Percentiles rank a stretch among this genome's conserved stretches.
These are phyloP conservation scores for Phenganax marumi DNA, from an alignment of 92 coral and sea anemone genomes.

Conservation along the genomic window DNA sequence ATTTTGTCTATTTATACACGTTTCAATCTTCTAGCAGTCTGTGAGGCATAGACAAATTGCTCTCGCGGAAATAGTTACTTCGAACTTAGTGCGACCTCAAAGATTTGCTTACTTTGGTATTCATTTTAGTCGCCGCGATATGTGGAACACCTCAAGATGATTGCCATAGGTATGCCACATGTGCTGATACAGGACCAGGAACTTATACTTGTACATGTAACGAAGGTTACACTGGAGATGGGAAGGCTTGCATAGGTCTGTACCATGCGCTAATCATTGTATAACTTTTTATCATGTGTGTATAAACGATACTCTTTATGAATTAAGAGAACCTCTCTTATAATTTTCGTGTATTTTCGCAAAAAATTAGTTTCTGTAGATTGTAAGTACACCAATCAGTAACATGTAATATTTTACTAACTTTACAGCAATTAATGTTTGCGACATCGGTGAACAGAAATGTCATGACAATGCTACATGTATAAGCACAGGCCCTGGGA, in stretches of 20 bases:
- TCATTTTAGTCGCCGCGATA: constrained; percentile 15
- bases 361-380: too few relatives aligned
- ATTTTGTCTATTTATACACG: too few relatives aligned
- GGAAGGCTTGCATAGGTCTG: constrained; percentile 8
- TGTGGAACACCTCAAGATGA: constrained; percentile 3
- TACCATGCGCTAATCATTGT: neutral
- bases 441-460: neutral
- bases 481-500: constrained; percentile 12
- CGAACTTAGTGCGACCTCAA: too few relatives aligned
- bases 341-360: too few relatives aligned
- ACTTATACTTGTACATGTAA: constrained; percentile 13
- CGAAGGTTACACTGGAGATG: constrained; percentile 15
- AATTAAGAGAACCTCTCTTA: too few relatives aligned
- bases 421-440: constrained; percentile 11
- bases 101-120: neutral
- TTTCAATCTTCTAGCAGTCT: too few relatives aligned
- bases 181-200: constrained; percentile 10
- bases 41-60: too few relatives aligned
- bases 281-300: too few relatives aligned
- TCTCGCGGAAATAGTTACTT: too few relatives aligned
- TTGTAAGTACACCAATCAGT: too few relatives aligned
- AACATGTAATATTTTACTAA: neutral
- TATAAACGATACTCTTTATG: too few relatives aligned
- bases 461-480: neutral
- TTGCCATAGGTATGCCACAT: constrained; percentile 21